Evolutionary conservation across 2,888 invertebrate genomes (phyloP), one percentile per base, ranked within the genome.

Genomic region (Lacanobia wlatinum): DNA sequence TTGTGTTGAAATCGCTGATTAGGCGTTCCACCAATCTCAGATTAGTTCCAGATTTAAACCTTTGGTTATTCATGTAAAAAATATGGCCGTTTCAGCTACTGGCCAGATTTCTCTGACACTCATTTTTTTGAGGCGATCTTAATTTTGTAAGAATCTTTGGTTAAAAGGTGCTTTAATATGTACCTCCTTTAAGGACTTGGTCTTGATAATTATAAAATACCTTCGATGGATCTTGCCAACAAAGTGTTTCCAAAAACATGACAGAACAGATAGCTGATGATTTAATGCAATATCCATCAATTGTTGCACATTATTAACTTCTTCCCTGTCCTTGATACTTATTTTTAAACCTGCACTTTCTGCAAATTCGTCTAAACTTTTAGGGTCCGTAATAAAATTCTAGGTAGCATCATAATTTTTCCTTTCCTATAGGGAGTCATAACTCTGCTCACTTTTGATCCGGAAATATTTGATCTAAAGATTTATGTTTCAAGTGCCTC

Each of bases 1-100:
- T 85, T 70, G 77, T 85, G 78, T 78, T 60, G 76, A 79, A 85
- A 85, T 80, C 63, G 75, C 64, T 74, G 76, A 84, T 76, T 70
- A 73, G 73, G 28, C 70, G 81, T 84, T 76, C 61, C 73, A 67
- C 75, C 66, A 81, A 84, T 77, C 81, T 78, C 21, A 68, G 75
- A 84, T 84, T 81, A 53, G 82, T 81, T 85, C 68, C 84, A 81
- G 77, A 72, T 75, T 66, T 70, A 61, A 69, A 66, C 52, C 21
- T 70, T 76, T 71, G 34, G 71, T 53, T 67, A 62, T 21, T 55
- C 65, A 56, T 70, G 55, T 59, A 76, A 73, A 82, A 65, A 79
- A 66, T 34, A 64, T 52, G 16, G 53, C 34, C 65, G 70, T 68
- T 63, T 65, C 34, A 50, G 71, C 53, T 70, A 46, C n/a, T n/a